Percentiles rank a stretch among this genome's conserved stretches.
Evolutionary conservation across 1,140 invertebrate species (phyloP).

Genomic region (Lerema accius): DNA sequence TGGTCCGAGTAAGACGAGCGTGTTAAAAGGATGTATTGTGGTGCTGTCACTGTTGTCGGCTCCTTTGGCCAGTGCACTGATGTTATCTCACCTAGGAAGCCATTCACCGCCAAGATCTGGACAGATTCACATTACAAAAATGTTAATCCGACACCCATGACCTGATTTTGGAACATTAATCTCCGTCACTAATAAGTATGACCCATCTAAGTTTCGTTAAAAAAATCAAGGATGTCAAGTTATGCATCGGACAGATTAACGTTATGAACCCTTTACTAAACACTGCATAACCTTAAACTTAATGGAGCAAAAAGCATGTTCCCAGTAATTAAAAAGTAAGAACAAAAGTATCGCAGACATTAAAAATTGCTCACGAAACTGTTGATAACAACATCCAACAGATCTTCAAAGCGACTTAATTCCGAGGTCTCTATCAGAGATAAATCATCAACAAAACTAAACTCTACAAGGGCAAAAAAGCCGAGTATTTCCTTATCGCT

Average conservation of each 20-base stretch:
- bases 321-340: not conserved
- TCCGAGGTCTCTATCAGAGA: conserved; percentile 13
- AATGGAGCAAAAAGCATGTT: too few relatives aligned
- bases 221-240: not conserved
- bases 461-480: conserved; percentile 37
- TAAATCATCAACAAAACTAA: conserved; percentile 29
- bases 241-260: too few relatives aligned
- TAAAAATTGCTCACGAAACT: conserved; percentile 11
- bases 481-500: conserved; percentile 57
- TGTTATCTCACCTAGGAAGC: conserved; percentile 64
- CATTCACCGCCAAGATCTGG: conserved; percentile 42
- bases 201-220: conserved; percentile 34
- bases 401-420: conserved; percentile 17
- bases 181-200: conserved; percentile 43
- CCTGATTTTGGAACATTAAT: conserved; percentile 45
- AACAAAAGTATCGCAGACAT: not conserved
- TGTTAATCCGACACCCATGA: conserved; percentile 58
- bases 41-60: conserved; percentile 67
- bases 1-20: conserved; percentile 67
- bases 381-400: conserved; percentile 17
- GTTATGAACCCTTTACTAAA: too few relatives aligned
- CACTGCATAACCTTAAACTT: too few relatives aligned
- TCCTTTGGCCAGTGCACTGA: conserved; percentile 59
- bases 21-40: conserved; percentile 77
- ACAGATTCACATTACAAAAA: conserved; percentile 41